phyloP scores from a whole-genome alignment of 2,888 invertebrate species.

The Zonitis immaculata region DNA sequence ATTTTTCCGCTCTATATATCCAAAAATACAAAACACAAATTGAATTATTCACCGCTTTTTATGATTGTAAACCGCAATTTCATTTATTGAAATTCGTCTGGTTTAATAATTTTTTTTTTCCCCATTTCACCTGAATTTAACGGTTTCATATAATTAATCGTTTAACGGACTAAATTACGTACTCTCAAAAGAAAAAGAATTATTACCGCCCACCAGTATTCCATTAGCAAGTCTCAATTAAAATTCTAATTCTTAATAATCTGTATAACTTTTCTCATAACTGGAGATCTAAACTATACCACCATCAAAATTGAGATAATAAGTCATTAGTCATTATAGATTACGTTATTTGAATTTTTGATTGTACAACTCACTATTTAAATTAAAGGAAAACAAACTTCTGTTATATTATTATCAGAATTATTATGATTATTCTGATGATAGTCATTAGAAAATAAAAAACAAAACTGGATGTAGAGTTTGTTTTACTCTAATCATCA shows the following conservation, averaged over 20 bases:
- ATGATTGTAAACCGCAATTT: too few species aligned
- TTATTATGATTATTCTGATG: too few species aligned
- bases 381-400: too few species aligned
- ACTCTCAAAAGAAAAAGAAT: background rate
- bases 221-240: background rate
- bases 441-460: too few species aligned
- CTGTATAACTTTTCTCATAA: background rate
- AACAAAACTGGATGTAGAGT: background rate
- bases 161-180: background rate
- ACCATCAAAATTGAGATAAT: background rate
- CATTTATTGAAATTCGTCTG: too few species aligned
- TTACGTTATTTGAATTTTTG: constrained; percentile 4
- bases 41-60: too few species aligned
- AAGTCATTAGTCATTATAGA: background rate
- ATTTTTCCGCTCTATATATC: too few species aligned
- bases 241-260: background rate
- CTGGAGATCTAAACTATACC: background rate
- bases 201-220: background rate
- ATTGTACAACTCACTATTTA: background rate
- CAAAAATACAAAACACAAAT: too few species aligned
- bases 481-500: background rate
- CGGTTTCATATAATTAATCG: constrained; percentile 3
- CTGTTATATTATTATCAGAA: too few species aligned
- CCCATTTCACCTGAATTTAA: background rate
- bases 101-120: too few species aligned